Conservation (phyloP, 1,140 invertebrate species). For the Drosophila erecta region DNA sequence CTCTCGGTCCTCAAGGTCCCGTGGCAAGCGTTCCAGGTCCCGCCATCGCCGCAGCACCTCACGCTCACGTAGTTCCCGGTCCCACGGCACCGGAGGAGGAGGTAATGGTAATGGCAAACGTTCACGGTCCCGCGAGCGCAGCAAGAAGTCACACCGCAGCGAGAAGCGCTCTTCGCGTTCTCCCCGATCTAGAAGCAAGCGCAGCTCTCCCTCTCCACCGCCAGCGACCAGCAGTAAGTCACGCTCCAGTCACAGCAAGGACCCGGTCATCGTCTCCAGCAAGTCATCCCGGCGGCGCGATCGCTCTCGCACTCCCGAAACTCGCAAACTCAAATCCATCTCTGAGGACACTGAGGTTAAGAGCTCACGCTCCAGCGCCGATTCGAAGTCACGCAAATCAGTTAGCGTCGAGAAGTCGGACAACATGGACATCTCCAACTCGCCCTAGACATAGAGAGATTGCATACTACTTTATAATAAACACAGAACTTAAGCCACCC, state of each 20-base stretch:
- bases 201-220: conserved; percentile 74
- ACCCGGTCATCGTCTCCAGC: conserved; percentile 41
- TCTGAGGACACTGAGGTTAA: conserved; percentile 72
- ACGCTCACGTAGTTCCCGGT: conserved; percentile 75
- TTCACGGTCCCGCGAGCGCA: conserved; percentile 85
- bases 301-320: conserved; percentile 70
- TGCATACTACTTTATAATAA: conserved; percentile 38
- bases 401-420: conserved; percentile 86
- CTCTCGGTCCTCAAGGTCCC: conserved; percentile 49
- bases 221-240: conserved; percentile 49
- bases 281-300: conserved; percentile 69
- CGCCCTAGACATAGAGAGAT: conserved; percentile 59
- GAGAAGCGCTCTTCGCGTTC: conserved; percentile 75
- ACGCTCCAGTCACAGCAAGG: conserved; percentile 76
- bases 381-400: conserved; percentile 72
- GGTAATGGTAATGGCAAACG: conserved; percentile 86
- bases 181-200: conserved; percentile 78
- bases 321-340: conserved; percentile 74
- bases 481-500: conserved; percentile 30
- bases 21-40: conserved; percentile 87
- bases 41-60: conserved; percentile 76
- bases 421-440: conserved; percentile 87
- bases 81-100: conserved; percentile 49
- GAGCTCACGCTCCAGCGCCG: conserved; percentile 74
- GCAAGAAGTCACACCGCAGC: conserved; percentile 74